Conservation (phyloP, 2,113 vertebrate genomes). For the Corvus hawaiiensis region DNA sequence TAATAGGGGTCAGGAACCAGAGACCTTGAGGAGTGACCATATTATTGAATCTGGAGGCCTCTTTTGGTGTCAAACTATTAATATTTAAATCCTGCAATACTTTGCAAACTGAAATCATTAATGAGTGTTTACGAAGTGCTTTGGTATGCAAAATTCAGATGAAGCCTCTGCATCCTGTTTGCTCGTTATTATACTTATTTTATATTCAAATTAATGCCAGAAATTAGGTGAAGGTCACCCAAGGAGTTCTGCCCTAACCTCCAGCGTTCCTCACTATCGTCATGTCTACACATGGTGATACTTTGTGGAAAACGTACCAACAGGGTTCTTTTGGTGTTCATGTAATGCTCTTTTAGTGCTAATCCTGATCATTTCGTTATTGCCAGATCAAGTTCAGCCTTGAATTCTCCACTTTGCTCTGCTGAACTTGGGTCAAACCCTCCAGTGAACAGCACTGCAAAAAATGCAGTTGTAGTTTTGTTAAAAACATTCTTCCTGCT, state of each 20-base stretch:
- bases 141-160: conserved; percentile 40
- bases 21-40: neutral
- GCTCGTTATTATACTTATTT: conserved; percentile 34
- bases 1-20: neutral
- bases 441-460: neutral
- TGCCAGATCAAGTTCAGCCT: neutral
- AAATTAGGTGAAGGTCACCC: conserved; percentile 54
- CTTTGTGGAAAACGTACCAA: neutral
- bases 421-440: neutral
- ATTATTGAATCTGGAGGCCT: conserved; percentile 25
- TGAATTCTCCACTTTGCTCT: neutral
- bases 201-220: conserved; percentile 40
- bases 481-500: neutral
- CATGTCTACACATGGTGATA: accelerated
- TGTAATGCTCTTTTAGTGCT: neutral
- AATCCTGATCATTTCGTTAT: neutral
- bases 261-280: accelerated
- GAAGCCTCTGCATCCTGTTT: conserved; percentile 51
- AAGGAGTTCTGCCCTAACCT: conserved; percentile 10
- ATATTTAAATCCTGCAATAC: conserved; percentile 49
- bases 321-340: accelerated
- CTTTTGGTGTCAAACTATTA: neutral
- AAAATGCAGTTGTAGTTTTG: neutral
- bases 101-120: conserved; percentile 43
- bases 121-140: conserved; percentile 27